Evolutionary conservation across 2,888 invertebrate genomes (phyloP).

Genomic region (Sepiola atlantica): DNA sequence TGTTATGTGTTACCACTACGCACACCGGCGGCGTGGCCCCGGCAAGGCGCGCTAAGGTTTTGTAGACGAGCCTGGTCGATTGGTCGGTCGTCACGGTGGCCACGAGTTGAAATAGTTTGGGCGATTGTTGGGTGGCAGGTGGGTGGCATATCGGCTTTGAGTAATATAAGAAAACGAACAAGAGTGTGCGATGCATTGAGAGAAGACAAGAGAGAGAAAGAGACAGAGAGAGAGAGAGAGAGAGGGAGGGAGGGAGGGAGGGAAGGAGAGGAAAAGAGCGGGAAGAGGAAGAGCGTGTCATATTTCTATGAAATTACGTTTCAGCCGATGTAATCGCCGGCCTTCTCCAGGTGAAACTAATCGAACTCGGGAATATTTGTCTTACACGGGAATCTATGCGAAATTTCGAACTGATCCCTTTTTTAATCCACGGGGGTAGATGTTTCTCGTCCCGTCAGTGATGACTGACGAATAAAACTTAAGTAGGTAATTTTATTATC

Average conservation of each 20-base stretch:
- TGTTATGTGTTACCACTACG: neutral
- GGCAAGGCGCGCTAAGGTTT: neutral
- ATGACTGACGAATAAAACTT: too few species aligned
- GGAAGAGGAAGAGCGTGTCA: neutral
- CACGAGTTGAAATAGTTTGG: neutral
- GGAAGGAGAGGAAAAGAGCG: neutral
- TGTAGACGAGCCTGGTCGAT: slow-evolving; percentile 32
- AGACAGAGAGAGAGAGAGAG: neutral
- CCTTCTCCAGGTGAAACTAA: too few species aligned
- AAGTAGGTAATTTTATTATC: too few species aligned
- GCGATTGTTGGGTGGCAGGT: neutral
- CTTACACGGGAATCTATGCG: too few species aligned
- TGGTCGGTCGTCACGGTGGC: slow-evolving; percentile 24
- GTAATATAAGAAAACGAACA: neutral
- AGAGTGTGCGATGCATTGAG: too few species aligned
- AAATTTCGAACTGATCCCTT: too few species aligned
- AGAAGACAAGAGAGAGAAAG: neutral
- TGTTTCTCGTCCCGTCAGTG: too few species aligned
- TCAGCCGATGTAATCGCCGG: too few species aligned
- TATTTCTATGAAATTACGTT: too few species aligned
- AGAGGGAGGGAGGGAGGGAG: neutral
- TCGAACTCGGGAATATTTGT: too few species aligned
- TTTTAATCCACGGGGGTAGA: too few species aligned
- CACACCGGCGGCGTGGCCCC: slow-evolving; percentile 19
- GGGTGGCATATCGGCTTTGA: neutral